These are phyloP conservation scores for Brachionus koreanus DNA, from an alignment of 1,140 invertebrate species.

Conservation along the genomic window DNA sequence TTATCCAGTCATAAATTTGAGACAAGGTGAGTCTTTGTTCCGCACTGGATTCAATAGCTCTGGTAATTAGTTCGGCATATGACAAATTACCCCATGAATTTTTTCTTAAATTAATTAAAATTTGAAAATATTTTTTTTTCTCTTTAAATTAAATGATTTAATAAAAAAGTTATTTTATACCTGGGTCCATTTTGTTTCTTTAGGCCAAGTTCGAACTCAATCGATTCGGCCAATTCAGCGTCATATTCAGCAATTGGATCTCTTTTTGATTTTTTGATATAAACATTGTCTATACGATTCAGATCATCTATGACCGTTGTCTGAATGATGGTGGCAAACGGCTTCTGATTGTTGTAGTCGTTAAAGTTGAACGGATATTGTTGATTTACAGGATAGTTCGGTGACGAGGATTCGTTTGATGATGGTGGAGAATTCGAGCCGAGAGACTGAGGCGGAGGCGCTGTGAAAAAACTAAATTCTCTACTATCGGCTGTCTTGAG, in stretches of 20 bases:
- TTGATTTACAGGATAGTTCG: not conserved
- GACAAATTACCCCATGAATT: slow-evolving; percentile 98
- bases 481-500: not conserved
- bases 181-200: slow-evolving; percentile 43
- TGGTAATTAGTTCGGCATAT: slow-evolving; percentile 97
- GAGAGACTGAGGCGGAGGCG: not conserved
- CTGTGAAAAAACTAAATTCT: not conserved
- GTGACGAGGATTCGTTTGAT: not conserved
- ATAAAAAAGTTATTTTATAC: not conserved
- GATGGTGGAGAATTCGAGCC: slow-evolving; percentile 15
- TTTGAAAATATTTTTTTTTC: not conserved
- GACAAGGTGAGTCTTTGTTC: slow-evolving; percentile 83
- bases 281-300: not conserved
- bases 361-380: not conserved
- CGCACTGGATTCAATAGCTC: slow-evolving; percentile 89
- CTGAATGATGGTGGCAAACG: not conserved
- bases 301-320: not conserved
- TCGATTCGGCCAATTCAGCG: slow-evolving; percentile 16
- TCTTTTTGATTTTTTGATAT: slow-evolving; percentile 16
- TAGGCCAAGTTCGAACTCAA: slow-evolving; percentile 39
- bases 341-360: not conserved
- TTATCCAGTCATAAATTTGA: slow-evolving; percentile 99
- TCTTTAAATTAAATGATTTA: not conserved
- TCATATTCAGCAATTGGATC: slow-evolving; percentile 44
- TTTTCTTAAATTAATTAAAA: slow-evolving; percentile 56